These are phyloP conservation scores for Hippocampus kuda DNA, from an alignment of 2,797 vertebrate species.

Conservation along the genomic window DNA sequence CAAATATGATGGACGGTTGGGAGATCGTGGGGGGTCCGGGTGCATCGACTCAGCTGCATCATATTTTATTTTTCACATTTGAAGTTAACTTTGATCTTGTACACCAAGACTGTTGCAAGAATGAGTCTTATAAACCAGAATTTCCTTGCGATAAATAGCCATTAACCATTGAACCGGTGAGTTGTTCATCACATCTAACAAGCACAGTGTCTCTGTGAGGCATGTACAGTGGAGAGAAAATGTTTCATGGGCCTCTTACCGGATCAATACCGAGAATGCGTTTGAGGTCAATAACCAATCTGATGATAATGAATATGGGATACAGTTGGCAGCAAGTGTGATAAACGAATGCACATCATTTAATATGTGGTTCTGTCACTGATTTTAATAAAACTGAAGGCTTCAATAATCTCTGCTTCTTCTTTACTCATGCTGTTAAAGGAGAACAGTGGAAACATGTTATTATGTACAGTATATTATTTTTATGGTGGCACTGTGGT, in stretches of 20 bases:
- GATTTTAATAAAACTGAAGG: not conserved
- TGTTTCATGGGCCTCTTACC: not conserved
- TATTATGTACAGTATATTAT: no score
- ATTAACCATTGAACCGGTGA: not conserved
- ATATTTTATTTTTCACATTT: not conserved
- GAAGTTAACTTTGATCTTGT: not conserved
- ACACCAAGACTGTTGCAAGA: not conserved
- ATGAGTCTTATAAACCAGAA: not conserved
- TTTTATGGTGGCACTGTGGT: no score
- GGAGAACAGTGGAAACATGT: no score
- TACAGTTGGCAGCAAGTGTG: slow-evolving; percentile 17
- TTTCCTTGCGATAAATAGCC: not conserved
- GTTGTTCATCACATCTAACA: not conserved
- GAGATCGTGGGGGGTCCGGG: no score
- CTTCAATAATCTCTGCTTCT: no score
- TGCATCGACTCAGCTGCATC: not conserved
- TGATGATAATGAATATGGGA: slow-evolving; percentile 52
- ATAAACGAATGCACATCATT: not conserved
- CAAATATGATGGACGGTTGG: no score
- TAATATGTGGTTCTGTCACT: not conserved
- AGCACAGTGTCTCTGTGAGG: not conserved
- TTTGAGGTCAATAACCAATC: slow-evolving; percentile 52
- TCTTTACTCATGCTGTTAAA: not conserved
- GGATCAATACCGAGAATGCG: slow-evolving; percentile 36
- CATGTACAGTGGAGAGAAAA: not conserved